Percentiles rank a stretch among this genome's conserved stretches.
phyloP scores from a whole-genome alignment of 2,113 vertebrate genomes.

The Oreocharis arfaki region DNA sequence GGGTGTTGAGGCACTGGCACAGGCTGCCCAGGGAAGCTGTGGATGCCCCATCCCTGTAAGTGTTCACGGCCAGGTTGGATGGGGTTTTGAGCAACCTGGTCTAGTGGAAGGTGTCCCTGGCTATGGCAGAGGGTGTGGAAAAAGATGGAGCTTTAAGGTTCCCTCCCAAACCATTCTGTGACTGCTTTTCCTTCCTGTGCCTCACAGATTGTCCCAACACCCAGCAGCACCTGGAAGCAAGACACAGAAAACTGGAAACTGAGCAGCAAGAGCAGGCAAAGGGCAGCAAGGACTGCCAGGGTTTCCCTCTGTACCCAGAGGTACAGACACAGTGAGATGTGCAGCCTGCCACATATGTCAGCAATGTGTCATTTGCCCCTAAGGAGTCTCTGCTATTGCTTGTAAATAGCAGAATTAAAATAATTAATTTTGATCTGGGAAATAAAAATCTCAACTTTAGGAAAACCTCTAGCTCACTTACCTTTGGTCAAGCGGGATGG shows the following conservation, averaged over 20 bases:
- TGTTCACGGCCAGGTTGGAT: neutral
- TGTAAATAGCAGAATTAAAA: too few relatives aligned
- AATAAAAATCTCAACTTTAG: neutral
- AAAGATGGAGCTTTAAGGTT: neutral
- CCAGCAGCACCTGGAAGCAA: neutral
- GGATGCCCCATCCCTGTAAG: neutral
- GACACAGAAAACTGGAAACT: neutral
- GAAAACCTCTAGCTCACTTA: neutral
- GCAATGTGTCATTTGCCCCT: rapidly evolving
- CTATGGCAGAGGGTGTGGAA: neutral
- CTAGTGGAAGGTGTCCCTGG: neutral
- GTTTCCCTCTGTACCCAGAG: neutral
- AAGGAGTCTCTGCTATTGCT: neutral
- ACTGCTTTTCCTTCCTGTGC: neutral
- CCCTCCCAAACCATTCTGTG: neutral
- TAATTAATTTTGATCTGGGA: too few relatives aligned
- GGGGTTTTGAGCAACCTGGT: neutral
- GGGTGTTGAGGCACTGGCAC: neutral
- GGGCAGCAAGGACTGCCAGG: neutral
- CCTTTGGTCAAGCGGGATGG: neutral
- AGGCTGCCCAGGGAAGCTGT: neutral
- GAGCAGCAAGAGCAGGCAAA: neutral
- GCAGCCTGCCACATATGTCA: neutral
- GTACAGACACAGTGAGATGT: neutral
- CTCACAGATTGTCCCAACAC: constrained; percentile 34